Conservation (phyloP, 2,888 invertebrate genomes). For the Hofmannophila pseudospretella region DNA sequence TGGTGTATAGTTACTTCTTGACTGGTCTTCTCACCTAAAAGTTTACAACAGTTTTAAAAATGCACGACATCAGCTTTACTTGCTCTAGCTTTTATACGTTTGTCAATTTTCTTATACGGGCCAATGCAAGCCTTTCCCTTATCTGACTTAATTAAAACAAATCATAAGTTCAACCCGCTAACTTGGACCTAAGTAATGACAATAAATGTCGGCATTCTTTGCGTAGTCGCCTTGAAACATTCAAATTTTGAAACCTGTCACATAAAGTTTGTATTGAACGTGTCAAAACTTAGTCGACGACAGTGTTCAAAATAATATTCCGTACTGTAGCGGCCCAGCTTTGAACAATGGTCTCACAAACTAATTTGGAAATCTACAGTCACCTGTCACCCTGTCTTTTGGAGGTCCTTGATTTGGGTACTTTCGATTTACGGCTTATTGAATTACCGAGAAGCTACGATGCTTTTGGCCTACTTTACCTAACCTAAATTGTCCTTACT, state of each 20-base stretch:
- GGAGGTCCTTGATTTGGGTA: constrained; percentile 6
- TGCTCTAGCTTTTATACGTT: no score
- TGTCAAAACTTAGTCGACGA: constrained; percentile 26
- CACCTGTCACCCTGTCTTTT: constrained; percentile 37
- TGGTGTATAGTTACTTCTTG: no score
- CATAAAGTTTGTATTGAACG: constrained; percentile 36
- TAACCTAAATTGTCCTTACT: no score
- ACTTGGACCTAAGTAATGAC: constrained; percentile 21
- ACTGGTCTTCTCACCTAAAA: no score
- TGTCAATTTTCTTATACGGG: no score
- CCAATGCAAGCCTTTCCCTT: no score
- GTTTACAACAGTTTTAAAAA: no score
- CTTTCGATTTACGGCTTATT: neutral
- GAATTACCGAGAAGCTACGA: no score
- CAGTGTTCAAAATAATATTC: constrained; percentile 29
- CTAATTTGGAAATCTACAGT: constrained; percentile 35
- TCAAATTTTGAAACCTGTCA: constrained; percentile 38
- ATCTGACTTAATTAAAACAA: no score
- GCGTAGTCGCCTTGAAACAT: constrained; percentile 18
- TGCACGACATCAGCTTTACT: no score
- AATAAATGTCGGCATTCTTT: constrained; percentile 29
- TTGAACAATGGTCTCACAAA: constrained; percentile 20
- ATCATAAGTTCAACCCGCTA: no score
- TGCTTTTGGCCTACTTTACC: no score
- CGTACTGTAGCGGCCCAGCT: constrained; percentile 26